phyloP scores from a whole-genome alignment of 2,113 vertebrate genomes.

The Scomber scombrus region DNA sequence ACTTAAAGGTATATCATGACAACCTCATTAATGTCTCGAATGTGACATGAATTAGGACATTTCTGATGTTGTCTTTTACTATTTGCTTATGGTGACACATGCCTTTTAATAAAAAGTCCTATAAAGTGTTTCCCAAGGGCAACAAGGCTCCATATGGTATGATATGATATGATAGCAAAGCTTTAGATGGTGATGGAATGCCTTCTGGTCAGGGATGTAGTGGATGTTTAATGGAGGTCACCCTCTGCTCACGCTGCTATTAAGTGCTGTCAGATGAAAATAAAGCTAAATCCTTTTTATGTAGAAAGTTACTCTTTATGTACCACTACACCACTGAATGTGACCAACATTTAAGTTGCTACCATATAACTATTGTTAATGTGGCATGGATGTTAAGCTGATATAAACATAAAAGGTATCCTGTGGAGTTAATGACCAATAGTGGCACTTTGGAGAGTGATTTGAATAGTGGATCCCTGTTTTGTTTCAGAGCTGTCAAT shows the following conservation, averaged over 20 bases:
- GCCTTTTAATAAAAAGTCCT: background rate
- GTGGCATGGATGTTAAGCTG: constrained; percentile 1
- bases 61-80: background rate
- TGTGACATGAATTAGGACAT: background rate
- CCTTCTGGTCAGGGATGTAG: constrained; percentile 10
- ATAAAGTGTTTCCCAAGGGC: background rate
- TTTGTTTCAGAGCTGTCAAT: too few species aligned
- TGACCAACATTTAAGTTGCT: constrained; percentile 6
- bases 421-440: constrained; percentile 1
- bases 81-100: background rate
- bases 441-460: too few species aligned
- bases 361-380: background rate
- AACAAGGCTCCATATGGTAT: too few species aligned
- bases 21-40: too few species aligned
- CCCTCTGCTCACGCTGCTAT: background rate
- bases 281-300: too few species aligned
- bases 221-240: background rate
- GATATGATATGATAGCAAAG: background rate
- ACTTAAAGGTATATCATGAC: too few species aligned
- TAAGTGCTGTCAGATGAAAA: too few species aligned
- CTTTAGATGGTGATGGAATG: constrained; percentile 14
- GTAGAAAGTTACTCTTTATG: background rate
- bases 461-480: too few species aligned
- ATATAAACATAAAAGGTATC: background rate
- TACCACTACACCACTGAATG: background rate